A percentile compares a stretch with the other conserved stretches of the same genome.
phyloP scores from a whole-genome alignment of 2,113 vertebrate genomes.

The Geococcyx californianus region DNA sequence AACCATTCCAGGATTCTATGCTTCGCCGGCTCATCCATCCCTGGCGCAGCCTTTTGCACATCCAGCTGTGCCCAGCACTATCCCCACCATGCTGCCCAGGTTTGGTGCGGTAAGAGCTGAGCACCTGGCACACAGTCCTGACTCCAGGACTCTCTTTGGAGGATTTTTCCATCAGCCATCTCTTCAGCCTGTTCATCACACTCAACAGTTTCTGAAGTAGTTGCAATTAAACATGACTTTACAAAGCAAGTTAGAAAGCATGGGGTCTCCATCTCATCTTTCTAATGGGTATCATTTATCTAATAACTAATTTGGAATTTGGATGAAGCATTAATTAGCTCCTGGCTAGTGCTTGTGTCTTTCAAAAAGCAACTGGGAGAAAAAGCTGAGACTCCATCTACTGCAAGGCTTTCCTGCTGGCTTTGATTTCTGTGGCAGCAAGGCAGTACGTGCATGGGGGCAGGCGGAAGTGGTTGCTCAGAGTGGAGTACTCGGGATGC shows the following conservation, averaged over 20 bases:
- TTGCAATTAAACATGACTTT: background rate
- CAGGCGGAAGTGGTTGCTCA: background rate
- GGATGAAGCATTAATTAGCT: background rate
- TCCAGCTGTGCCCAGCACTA: background rate
- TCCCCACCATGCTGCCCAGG: background rate
- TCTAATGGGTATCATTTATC: background rate
- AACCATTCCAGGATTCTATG: too few species aligned
- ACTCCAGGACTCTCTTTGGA: background rate
- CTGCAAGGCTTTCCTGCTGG: background rate
- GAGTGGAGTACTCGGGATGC: fast-evolving
- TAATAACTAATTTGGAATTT: background rate
- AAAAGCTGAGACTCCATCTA: background rate
- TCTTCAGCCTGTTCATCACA: background rate
- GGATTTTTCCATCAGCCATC: background rate
- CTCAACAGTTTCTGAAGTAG: background rate
- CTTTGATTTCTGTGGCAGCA: background rate
- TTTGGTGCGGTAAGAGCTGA: fast-evolving
- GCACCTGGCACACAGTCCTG: background rate
- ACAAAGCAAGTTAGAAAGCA: background rate
- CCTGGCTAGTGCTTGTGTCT: background rate
- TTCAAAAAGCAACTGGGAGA: background rate
- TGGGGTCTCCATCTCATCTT: background rate
- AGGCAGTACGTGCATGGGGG: fast-evolving
- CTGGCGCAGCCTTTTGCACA: fast-evolving
- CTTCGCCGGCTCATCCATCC: background rate